Conservation (phyloP, 2,113 vertebrate species). For the Perca fluviatilis region DNA sequence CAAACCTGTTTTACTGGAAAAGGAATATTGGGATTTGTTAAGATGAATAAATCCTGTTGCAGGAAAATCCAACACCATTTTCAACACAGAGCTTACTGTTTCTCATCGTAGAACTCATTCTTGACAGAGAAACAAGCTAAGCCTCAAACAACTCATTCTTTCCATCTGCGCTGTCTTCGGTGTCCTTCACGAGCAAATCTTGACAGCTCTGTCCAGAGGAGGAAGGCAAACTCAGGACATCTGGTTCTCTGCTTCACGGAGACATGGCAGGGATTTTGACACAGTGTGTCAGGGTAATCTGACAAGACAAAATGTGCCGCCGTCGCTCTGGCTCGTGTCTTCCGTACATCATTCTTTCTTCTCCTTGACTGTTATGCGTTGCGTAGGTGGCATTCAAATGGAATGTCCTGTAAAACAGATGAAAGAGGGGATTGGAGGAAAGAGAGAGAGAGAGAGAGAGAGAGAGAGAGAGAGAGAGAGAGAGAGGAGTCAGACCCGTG, state of each 20-base stretch:
- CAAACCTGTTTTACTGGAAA: background rate
- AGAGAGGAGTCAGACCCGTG: slow-evolving; percentile 75
- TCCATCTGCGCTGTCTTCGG: slow-evolving; percentile 58
- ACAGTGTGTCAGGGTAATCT: slow-evolving; percentile 81
- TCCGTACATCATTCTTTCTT: slow-evolving; percentile 80
- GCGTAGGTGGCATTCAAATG: slow-evolving; percentile 77
- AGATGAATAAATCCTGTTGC: slow-evolving; percentile 12
- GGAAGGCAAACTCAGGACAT: slow-evolving; percentile 79
- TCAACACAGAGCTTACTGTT: slow-evolving; percentile 27
- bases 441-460: slow-evolving; percentile 24
- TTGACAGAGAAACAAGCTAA: slow-evolving; percentile 24
- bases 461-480: background rate
- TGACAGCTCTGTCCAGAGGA: slow-evolving; percentile 87
- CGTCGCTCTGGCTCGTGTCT: slow-evolving; percentile 75
- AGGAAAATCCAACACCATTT: slow-evolving; percentile 20
- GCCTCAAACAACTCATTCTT: slow-evolving; percentile 54
- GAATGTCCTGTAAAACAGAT: slow-evolving; percentile 71
- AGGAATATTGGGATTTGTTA: background rate
- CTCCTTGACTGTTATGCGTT: slow-evolving; percentile 66
- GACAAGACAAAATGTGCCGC: slow-evolving; percentile 83
- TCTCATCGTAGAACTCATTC: slow-evolving; percentile 33
- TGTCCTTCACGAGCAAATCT: slow-evolving; percentile 84
- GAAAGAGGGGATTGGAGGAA: slow-evolving; percentile 52
- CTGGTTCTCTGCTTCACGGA: slow-evolving; percentile 76
- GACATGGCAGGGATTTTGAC: slow-evolving; percentile 81